These are phyloP conservation scores for Oophaga pumilio DNA, from an alignment of 2,113 vertebrate genomes.

Conservation along the genomic window DNA sequence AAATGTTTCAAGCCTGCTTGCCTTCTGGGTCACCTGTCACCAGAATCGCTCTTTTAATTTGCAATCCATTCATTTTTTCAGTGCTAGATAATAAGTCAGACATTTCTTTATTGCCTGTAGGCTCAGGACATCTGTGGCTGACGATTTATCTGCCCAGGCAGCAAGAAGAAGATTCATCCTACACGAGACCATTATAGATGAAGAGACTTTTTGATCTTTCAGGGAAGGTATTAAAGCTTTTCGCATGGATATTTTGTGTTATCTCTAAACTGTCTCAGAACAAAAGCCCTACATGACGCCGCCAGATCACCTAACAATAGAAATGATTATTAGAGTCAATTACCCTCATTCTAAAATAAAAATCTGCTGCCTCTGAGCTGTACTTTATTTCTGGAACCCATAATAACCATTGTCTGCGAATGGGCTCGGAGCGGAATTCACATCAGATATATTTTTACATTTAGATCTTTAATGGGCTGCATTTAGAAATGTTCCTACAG, in stretches of 20 bases:
- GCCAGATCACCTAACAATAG: slow-evolving; percentile 32
- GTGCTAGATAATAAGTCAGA: neutral
- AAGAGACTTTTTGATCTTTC: neutral
- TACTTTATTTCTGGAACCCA: slow-evolving; percentile 22
- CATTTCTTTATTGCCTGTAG: neutral
- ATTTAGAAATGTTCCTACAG: neutral
- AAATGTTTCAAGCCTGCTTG: neutral
- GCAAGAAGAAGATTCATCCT: neutral
- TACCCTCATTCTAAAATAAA: slow-evolving; percentile 4
- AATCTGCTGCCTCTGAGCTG: neutral
- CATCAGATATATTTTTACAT: slow-evolving; percentile 21
- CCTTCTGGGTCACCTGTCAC: neutral
- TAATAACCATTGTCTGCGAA: slow-evolving; percentile 16
- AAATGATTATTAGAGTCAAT: slow-evolving; percentile 35
- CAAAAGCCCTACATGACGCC: slow-evolving; percentile 12
- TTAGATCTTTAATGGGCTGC: neutral
- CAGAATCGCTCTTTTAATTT: neutral
- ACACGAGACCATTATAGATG: slow-evolving; percentile 6
- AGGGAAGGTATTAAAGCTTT: neutral
- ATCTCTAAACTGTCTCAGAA: neutral
- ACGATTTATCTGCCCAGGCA: neutral
- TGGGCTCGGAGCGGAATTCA: neutral
- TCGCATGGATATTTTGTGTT: neutral
- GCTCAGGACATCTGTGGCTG: neutral
- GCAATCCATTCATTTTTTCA: neutral